Conservation (phyloP, 2,888 invertebrate species). For the Auanema sp. region DNA sequence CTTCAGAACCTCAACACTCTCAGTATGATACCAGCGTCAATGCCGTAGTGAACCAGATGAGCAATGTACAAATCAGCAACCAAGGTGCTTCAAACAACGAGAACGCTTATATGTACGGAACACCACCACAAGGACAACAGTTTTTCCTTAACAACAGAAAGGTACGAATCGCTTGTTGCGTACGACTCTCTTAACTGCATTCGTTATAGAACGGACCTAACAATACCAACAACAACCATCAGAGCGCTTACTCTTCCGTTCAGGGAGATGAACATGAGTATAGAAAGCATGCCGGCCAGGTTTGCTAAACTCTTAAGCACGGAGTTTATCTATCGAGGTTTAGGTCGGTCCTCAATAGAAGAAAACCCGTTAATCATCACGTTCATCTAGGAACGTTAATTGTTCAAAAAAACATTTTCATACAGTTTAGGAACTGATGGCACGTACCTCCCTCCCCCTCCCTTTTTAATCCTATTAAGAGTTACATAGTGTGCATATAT, state of each 20-base stretch:
- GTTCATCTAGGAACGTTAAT: too few relatives aligned
- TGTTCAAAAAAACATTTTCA: too few relatives aligned
- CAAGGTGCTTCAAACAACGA: constrained; percentile 14
- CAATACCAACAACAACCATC: constrained; percentile 1
- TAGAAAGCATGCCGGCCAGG: constrained; percentile 3
- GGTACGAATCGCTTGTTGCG: not conserved
- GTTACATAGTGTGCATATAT: not conserved
- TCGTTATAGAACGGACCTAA: not conserved
- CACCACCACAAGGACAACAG: constrained; percentile 9
- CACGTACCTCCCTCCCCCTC: not conserved
- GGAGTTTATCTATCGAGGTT: too few relatives aligned
- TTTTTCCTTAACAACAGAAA: not conserved
- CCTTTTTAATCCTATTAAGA: not conserved
- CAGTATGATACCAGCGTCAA: constrained; percentile 29
- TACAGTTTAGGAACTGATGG: constrained; percentile 3
- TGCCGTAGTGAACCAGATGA: constrained; percentile 38
- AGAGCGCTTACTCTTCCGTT: constrained; percentile 6
- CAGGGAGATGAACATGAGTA: constrained; percentile 4
- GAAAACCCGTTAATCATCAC: too few relatives aligned
- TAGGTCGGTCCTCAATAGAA: too few relatives aligned
- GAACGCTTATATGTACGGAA: constrained; percentile 15
- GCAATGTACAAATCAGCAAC: constrained; percentile 35
- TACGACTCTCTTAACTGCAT: constrained; percentile 1
- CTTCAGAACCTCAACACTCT: not conserved
- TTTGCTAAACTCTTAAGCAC: not conserved